Base-by-base conservation (phyloP, 2,113 vertebrate species). In the Mola mola region DNA sequence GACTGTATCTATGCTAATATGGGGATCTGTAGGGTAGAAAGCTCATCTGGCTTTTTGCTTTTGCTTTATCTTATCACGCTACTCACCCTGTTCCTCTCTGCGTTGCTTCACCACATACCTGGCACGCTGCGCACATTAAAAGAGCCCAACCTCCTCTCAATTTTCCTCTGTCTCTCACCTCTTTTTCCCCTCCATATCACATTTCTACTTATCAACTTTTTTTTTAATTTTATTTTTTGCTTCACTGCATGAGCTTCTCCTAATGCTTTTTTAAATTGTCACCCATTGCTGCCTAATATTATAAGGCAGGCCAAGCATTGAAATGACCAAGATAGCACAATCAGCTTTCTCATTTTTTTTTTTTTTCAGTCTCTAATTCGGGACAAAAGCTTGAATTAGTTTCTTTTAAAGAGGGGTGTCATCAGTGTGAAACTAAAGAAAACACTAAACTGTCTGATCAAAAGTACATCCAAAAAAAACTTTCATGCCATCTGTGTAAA, bases 1-100 rank as follows among this genome's bases (percentile, higher is more conserved):
- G 73, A 75, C 84, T 63, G 67, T 92, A 90, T 92, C 91, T 93
- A 90, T 92, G 90, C 88, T 88, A 90, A 91, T 90, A 83, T 72
- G 51, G 71, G 82, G 82, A 87, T 86, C 75, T 85, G 81, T 63
- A 26, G 66, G 67, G 64, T 61, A 49, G 61, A 75, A 62, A 59
- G 71, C 75, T 82, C 74, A 83, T 86, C 78, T 85, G 66, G 68
- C 69, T 76, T 15, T 47, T 66, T 68, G 64, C 40, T 66, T 36
- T 71, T 13, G 62, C 76, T 75, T 90, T 92, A 92, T 92, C 91
- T 93, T 89, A 92, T 91, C 88, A 77, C 15, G 47, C 42, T 66
- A 2, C 70, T 72, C n/a, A 36, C 52, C 51, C 44, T 0, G 16
- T 48, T 51, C 43, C 56, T 67, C 64, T 75, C 58, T 66, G 67